phyloP scores from a whole-genome alignment of 2,113 vertebrate genomes.

The Coryphaenoides rupestris region DNA sequence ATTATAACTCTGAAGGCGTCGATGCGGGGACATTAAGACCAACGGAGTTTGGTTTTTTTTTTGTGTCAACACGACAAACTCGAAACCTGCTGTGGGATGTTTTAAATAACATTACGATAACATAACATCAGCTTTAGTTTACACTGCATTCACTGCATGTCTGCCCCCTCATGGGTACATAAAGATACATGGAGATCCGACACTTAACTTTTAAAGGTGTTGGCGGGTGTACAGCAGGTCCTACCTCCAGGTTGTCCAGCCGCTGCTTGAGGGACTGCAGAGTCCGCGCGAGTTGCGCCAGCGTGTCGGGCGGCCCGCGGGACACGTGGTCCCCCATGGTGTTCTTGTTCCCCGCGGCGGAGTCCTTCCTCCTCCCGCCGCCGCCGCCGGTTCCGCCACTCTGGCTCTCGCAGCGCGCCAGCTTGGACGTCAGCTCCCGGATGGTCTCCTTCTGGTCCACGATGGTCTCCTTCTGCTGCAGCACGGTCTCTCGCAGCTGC shows the following conservation, averaged over 20 bases:
- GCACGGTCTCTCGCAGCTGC: constrained; percentile 92
- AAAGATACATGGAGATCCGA: no score
- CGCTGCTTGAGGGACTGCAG: constrained; percentile 92
- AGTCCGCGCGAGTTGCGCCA: constrained; percentile 93
- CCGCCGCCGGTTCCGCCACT: constrained; percentile 73
- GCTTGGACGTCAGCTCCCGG: constrained; percentile 90
- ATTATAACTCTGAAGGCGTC: no score
- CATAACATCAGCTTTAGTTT: no score
- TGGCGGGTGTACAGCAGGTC: constrained; percentile 12
- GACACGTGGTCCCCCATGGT: constrained; percentile 91
- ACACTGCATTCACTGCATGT: no score
- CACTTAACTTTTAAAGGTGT: neutral
- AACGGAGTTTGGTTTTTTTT: no score
- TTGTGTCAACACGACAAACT: no score
- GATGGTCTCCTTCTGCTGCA: constrained; percentile 97
- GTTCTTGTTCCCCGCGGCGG: constrained; percentile 76
- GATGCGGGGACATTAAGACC: no score
- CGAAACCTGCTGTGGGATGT: no score
- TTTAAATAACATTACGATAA: no score
- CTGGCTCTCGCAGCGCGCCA: constrained; percentile 89
- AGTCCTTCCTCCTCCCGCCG: constrained; percentile 72
- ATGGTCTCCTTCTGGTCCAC: constrained; percentile 96
- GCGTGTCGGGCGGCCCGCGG: constrained; percentile 86
- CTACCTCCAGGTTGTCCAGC: constrained; percentile 94
- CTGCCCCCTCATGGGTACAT: no score